Evolutionary conservation across 2,888 invertebrate genomes (phyloP).

Genomic region (Gymnoscelis rufifasciata): DNA sequence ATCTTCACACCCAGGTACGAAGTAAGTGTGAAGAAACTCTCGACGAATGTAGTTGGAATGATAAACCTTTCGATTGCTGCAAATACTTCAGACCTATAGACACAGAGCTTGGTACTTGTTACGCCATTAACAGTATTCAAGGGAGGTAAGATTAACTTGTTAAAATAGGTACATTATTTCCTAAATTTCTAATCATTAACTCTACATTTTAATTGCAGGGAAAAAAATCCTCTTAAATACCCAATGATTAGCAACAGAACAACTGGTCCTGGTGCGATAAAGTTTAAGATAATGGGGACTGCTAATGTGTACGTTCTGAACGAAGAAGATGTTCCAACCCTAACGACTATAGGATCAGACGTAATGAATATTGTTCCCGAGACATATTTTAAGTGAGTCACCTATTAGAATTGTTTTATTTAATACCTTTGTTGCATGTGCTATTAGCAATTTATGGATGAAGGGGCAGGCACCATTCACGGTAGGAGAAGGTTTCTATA

Average conservation of each 20-base stretch:
- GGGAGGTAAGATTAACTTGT: conserved; percentile 53
- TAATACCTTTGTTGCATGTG: too few species aligned
- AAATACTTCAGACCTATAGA: conserved; percentile 81
- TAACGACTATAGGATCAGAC: conserved; percentile 83
- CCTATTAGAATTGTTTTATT: too few species aligned
- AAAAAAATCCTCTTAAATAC: conserved; percentile 58
- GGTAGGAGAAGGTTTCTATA: too few species aligned
- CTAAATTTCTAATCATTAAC: too few species aligned
- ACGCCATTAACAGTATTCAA: conserved; percentile 82
- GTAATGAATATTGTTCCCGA: conserved; percentile 80
- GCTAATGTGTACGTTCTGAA: conserved; percentile 82
- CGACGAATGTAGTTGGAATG: conserved; percentile 81
- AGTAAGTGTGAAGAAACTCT: conserved; percentile 79
- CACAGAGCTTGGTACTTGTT: conserved; percentile 84
- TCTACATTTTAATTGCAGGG: conserved; percentile 54
- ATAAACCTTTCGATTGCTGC: conserved; percentile 81
- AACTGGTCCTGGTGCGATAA: conserved; percentile 81
- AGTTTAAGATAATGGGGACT: conserved; percentile 68
- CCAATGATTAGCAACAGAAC: conserved; percentile 82
- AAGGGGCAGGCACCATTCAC: too few species aligned
- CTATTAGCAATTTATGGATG: too few species aligned
- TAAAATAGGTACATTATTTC: not conserved
- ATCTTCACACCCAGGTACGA: too few species aligned
- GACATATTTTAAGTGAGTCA: conserved; percentile 69
- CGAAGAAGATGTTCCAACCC: conserved; percentile 84